phyloP scores from a whole-genome alignment of 2,797 vertebrate genomes.

The Urosaurus nigricauda region DNA sequence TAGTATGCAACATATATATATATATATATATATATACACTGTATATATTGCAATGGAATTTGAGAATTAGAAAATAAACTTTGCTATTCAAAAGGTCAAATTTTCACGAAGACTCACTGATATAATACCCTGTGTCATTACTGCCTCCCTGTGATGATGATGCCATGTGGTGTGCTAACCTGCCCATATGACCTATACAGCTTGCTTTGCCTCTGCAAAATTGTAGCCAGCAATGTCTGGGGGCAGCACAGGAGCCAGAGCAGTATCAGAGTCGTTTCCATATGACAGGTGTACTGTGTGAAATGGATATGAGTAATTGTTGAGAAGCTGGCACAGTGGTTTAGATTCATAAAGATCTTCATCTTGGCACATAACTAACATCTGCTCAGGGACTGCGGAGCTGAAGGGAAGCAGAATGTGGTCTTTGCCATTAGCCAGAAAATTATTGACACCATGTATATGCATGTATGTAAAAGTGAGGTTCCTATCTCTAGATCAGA shows the following conservation, averaged over 20 bases:
- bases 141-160: neutral
- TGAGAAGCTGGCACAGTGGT: constrained; percentile 36
- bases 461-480: neutral
- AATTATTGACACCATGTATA: neutral
- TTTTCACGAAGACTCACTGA: neutral
- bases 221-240: neutral
- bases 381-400: neutral
- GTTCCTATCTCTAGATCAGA: neutral
- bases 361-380: neutral
- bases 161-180: neutral
- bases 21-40: too few species aligned
- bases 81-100: neutral
- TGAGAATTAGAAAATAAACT: neutral
- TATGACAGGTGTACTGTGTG: neutral
- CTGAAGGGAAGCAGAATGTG: neutral
- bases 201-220: neutral
- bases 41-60: neutral
- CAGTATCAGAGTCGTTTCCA: neutral
- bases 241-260: neutral
- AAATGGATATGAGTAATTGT: neutral
- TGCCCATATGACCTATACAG: neutral
- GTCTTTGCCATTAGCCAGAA: neutral
- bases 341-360: constrained; percentile 29
- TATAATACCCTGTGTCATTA: neutral
- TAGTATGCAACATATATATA: neutral